Conservation (phyloP, 1,140 invertebrate genomes). For the Paralvinella palmiformis region DNA sequence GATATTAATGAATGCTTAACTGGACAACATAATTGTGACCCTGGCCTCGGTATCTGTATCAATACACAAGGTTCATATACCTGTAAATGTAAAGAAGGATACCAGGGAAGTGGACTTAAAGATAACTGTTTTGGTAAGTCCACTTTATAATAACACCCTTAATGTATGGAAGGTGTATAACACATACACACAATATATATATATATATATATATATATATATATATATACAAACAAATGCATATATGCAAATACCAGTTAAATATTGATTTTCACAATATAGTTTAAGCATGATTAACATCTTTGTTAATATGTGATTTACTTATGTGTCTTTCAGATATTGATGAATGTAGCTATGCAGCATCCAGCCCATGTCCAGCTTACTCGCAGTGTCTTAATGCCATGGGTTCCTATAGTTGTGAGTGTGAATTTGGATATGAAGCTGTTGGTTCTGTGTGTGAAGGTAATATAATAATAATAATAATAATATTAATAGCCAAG, state of each 20-base stretch:
- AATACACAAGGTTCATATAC: slow-evolving; percentile 4
- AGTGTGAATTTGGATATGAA: not conserved
- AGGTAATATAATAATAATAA: not conserved
- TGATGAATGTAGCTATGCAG: not conserved
- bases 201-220: too few relatives aligned
- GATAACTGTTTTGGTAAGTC: not conserved
- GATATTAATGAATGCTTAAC: slow-evolving; percentile 4
- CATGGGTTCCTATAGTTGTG: not conserved
- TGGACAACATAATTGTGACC: not conserved
- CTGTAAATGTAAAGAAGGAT: slow-evolving; percentile 2
- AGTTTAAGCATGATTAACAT: too few relatives aligned
- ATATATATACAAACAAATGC: too few relatives aligned
- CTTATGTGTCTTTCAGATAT: slow-evolving; percentile 5
- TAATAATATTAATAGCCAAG: too few relatives aligned
- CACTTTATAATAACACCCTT: too few relatives aligned
- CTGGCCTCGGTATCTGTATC: not conserved
- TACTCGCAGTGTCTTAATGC: not conserved
- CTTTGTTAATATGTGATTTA: too few relatives aligned
- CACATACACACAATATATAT: too few relatives aligned
- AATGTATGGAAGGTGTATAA: too few relatives aligned
- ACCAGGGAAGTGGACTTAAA: not conserved
- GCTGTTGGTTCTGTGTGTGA: not conserved
- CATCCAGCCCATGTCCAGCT: slow-evolving; percentile 1
- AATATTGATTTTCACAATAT: too few relatives aligned
- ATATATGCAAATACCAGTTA: too few relatives aligned